A percentile compares a stretch with the other conserved stretches of the same genome.
These are phyloP conservation scores for Chloropsis hardwickii DNA, from an alignment of 2,113 vertebrate genomes.

Conservation along the genomic window DNA sequence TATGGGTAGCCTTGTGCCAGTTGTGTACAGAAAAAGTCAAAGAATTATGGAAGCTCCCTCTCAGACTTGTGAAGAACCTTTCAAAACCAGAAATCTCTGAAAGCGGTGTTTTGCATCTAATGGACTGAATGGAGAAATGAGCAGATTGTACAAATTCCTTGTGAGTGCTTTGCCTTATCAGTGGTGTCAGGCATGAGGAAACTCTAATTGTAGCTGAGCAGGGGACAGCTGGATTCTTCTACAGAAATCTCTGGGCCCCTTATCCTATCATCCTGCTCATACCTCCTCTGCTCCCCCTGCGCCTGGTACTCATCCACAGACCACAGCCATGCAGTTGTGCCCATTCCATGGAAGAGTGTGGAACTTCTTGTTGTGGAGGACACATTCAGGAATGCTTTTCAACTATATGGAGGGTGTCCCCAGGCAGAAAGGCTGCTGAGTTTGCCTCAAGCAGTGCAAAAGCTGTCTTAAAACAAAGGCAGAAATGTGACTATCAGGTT, in stretches of 20 bases:
- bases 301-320: not conserved
- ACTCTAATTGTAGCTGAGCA: not conserved
- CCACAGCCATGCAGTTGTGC: not conserved
- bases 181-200: not conserved
- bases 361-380: not conserved
- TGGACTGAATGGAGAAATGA: not conserved
- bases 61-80: not conserved
- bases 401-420: not conserved
- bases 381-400: not conserved
- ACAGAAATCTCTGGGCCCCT: not conserved
- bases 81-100: not conserved
- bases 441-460: not conserved
- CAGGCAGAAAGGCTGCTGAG: not conserved
- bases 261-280: not conserved
- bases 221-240: not conserved
- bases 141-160: not conserved
- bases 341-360: not conserved
- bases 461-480: not conserved
- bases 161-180: not conserved
- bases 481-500: not conserved
- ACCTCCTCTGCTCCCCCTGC: not conserved
- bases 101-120: not conserved
- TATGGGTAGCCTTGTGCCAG: not conserved
- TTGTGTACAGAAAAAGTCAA: not conserved
- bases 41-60: not conserved